Conservation (phyloP, 2,888 invertebrate species). For the Melieria picta region DNA sequence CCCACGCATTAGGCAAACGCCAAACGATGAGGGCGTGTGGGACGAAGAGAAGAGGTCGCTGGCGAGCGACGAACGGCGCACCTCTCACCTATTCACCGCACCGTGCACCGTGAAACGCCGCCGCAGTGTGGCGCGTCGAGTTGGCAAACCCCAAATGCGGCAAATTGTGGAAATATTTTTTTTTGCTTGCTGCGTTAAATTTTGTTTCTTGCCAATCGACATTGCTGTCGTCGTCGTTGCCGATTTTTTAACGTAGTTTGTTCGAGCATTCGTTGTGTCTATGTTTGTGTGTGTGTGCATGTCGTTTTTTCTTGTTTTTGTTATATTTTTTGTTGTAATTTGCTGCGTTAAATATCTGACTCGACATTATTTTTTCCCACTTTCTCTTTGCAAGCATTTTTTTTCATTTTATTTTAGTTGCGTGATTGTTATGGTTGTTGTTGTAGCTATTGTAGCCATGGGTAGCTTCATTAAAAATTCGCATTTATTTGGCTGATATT, state of each 20-base stretch:
- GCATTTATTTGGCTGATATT: too few species aligned
- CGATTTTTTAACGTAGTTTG: constrained; percentile 2
- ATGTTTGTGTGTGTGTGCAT: background rate
- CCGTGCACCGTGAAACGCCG: too few species aligned
- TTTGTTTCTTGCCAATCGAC: too few species aligned
- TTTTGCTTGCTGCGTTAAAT: constrained; percentile 30
- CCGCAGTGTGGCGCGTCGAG: too few species aligned
- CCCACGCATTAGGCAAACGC: constrained; percentile 10
- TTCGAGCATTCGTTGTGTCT: too few species aligned
- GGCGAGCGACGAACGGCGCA: too few species aligned
- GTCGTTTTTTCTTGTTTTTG: constrained; percentile 1
- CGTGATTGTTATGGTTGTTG: too few species aligned
- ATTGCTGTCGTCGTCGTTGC: background rate
- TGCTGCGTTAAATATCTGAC: too few species aligned
- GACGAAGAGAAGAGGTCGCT: background rate
- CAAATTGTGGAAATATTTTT: constrained; percentile 54
- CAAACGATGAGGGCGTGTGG: background rate
- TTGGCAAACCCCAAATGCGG: constrained; percentile 41
- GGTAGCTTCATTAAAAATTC: too few species aligned
- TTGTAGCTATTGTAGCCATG: too few species aligned
- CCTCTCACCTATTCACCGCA: too few species aligned
- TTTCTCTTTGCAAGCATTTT: background rate
- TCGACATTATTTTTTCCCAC: background rate
- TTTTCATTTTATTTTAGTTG: too few species aligned
- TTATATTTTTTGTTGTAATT: background rate